Base-by-base conservation (phyloP, 2,888 invertebrate species). In the Polymixis lichenea region DNA sequence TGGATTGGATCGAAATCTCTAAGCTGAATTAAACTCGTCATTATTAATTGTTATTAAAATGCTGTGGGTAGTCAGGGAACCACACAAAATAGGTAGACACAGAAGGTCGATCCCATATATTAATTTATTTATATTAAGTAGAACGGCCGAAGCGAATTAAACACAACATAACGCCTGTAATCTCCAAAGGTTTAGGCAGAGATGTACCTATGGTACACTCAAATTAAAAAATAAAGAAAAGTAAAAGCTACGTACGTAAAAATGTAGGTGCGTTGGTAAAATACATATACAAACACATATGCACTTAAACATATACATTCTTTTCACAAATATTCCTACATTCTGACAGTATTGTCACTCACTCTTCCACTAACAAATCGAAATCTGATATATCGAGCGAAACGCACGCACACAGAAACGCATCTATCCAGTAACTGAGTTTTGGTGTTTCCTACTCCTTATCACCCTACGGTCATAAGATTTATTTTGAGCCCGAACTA, bases 11-110 rank as follows among this genome's bases (percentile, higher is more conserved):
- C 55, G 22, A 66, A 86, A 84, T 86, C 64, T 76, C 68, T 60
- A 75, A 88, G 77, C 85, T 61, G 55, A 74, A 46, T 56, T 69
- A 80, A 87, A 76, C 72, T 68, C 58, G 68, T 77, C 80, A 87
- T 87, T 87, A 88, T 87, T 87, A 87, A 87, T 87, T 51, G 72
- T 66, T 77, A 79, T 83, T 87, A 82, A 84, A 86, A 86, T 77
- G 66, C 74, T 38, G 68, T 49, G 62, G 79, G 46, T 71, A 73
- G 28, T 8, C 55, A 56, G 22, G n/a, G 56, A 49, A 25, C 56
- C 62, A 71, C 7, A 19, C 4, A 32, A 25, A n/a, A 58, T 22
- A 43, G 6, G 7, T 15, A 43, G 13, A 1, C 19, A 11, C 80
- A 77, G 80, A 80, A 77, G 77, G 60, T 32, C 9, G 0, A 1